Conservation (phyloP, 2,113 vertebrate species). For the Ammodytes dubius region DNA sequence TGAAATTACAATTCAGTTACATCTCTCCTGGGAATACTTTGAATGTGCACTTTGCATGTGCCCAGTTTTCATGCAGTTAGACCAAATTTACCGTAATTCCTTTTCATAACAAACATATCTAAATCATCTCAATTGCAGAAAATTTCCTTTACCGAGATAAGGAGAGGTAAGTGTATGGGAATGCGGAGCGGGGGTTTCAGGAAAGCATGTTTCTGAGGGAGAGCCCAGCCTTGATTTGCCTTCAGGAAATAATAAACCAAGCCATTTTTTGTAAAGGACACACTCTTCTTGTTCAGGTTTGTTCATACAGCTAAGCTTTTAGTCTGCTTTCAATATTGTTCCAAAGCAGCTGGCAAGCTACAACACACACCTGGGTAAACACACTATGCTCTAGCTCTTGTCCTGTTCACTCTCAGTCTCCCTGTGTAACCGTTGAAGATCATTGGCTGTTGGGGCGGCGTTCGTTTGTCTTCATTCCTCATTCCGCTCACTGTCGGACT, state of each 20-base stretch:
- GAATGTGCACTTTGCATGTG: slow-evolving; percentile 4
- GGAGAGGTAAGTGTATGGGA: slow-evolving; percentile 25
- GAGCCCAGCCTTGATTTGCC: slow-evolving; percentile 54
- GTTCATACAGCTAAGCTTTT: slow-evolving; percentile 74
- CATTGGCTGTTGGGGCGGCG: slow-evolving; percentile 50
- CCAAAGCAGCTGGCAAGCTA: slow-evolving; percentile 78
- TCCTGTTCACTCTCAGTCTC: slow-evolving; percentile 57
- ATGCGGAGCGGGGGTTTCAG: slow-evolving; percentile 24
- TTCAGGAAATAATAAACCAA: slow-evolving; percentile 73
- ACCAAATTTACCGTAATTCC: slow-evolving; percentile 9
- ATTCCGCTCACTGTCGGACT: slow-evolving; percentile 68
- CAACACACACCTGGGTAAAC: slow-evolving; percentile 86
- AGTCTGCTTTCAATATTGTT: slow-evolving; percentile 79
- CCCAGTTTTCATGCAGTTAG: neutral
- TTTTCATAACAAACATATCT: slow-evolving; percentile 27
- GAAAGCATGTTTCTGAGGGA: slow-evolving; percentile 36
- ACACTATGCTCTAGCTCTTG: slow-evolving; percentile 64
- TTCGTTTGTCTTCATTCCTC: slow-evolving; percentile 71
- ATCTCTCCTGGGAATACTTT: slow-evolving; percentile 30
- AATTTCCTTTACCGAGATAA: slow-evolving; percentile 29
- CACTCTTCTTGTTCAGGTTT: slow-evolving; percentile 66
- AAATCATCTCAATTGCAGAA: slow-evolving; percentile 28
- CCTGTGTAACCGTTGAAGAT: slow-evolving; percentile 56
- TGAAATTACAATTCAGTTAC: slow-evolving; percentile 29
- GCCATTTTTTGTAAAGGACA: slow-evolving; percentile 66